Conservation (phyloP, 1,140 invertebrate genomes). For the Zophobas atratus region DNA sequence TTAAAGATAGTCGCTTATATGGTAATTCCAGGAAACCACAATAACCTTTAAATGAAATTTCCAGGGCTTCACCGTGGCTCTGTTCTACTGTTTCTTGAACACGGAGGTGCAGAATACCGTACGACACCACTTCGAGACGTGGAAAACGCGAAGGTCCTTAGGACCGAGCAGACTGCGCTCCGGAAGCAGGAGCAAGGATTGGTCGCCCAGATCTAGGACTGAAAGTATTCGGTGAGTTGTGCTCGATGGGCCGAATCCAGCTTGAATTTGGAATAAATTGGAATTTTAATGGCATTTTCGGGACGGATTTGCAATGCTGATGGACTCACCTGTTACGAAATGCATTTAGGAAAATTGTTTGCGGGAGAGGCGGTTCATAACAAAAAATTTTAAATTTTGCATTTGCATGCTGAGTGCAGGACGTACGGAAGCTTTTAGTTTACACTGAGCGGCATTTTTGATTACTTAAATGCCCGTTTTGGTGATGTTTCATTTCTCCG, state of each 20-base stretch:
- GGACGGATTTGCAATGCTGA: not conserved
- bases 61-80: constrained; percentile 88
- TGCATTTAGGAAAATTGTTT: too few species aligned
- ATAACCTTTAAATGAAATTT: constrained; percentile 51
- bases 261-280: not conserved
- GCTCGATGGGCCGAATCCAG: too few species aligned
- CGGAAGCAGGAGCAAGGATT: constrained; percentile 77
- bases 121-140: constrained; percentile 84
- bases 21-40: too few species aligned
- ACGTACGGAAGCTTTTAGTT: too few species aligned
- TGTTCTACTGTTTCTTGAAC: constrained; percentile 95
- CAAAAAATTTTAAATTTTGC: too few species aligned
- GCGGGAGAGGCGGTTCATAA: too few species aligned
- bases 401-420: too few species aligned
- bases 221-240: constrained; percentile 83
- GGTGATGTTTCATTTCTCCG: too few species aligned
- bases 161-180: constrained; percentile 77
- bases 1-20: too few species aligned
- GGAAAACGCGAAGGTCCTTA: constrained; percentile 79
- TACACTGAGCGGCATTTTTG: too few species aligned
- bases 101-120: constrained; percentile 91
- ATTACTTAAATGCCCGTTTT: too few species aligned
- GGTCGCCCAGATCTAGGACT: constrained; percentile 80
- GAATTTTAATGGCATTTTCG: not conserved
- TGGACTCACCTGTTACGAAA: too few species aligned